Conservation (phyloP, 2,888 invertebrate genomes). For the Troilus luridus region DNA sequence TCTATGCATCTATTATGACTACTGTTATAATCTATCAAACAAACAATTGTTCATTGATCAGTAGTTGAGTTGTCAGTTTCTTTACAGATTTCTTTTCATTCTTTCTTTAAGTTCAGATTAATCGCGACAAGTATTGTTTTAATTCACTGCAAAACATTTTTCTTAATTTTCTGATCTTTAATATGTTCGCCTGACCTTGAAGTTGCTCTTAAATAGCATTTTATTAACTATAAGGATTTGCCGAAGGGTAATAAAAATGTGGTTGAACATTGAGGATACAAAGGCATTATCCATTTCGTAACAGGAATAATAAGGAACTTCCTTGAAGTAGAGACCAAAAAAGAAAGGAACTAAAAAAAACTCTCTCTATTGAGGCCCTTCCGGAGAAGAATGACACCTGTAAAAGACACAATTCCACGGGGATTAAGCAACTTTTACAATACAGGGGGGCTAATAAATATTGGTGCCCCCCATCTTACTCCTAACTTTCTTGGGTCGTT, state of each 20-base stretch:
- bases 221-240: not conserved
- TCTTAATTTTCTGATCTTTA: not conserved
- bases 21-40: too few species aligned
- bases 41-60: too few species aligned
- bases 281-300: not conserved
- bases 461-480: not conserved
- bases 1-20: too few species aligned
- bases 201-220: not conserved
- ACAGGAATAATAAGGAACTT: slow-evolving; percentile 3
- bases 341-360: not conserved
- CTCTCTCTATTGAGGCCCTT: not conserved
- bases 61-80: too few species aligned
- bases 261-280: not conserved
- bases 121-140: too few species aligned
- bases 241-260: not conserved
- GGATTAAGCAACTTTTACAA: slow-evolving; percentile 40
- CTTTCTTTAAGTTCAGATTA: too few species aligned
- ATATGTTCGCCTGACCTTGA: not conserved
- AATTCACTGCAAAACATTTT: too few species aligned
- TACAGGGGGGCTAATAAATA: not conserved
- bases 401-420: slow-evolving; percentile 36
- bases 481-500: not conserved
- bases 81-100: too few species aligned
- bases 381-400: slow-evolving; percentile 6
- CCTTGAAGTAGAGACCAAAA: not conserved